A percentile compares a stretch with the other conserved stretches of the same genome.
Evolutionary conservation across 2,888 invertebrate species (phyloP).

Genomic region (Linyphia triangularis): DNA sequence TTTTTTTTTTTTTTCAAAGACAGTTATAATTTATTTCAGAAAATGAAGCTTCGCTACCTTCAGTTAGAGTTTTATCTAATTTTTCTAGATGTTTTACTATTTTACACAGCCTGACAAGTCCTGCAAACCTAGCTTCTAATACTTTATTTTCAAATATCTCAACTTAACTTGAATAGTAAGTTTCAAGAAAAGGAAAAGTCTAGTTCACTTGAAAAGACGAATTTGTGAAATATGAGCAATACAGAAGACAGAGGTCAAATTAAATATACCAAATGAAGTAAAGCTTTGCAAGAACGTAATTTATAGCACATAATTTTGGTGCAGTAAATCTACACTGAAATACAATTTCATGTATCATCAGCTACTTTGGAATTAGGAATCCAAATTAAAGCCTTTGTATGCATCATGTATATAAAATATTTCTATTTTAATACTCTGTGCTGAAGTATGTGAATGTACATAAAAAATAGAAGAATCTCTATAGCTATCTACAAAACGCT

Average conservation of each 20-base stretch:
- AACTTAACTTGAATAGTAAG: too few species aligned
- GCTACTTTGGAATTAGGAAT: too few species aligned
- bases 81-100: slow-evolving; percentile 57
- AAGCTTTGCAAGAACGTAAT: background rate
- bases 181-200: background rate
- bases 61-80: slow-evolving; percentile 22
- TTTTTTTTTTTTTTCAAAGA: background rate
- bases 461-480: slow-evolving; percentile 22
- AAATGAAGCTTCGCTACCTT: slow-evolving; percentile 48
- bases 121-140: slow-evolving; percentile 63
- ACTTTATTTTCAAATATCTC: slow-evolving; percentile 36
- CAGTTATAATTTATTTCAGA: slow-evolving; percentile 25
- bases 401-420: slow-evolving; percentile 31
- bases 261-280: background rate
- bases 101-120: slow-evolving; percentile 71
- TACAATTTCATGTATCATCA: background rate
- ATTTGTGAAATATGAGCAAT: background rate
- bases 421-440: slow-evolving; percentile 26
- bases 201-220: background rate
- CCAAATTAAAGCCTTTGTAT: background rate
- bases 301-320: background rate
- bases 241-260: background rate
- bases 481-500: slow-evolving; percentile 19
- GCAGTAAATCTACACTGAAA: background rate
- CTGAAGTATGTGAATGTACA: slow-evolving; percentile 22